Base-by-base conservation (phyloP, 2,888 invertebrate species). In the Cyrtodaria siliqua region DNA sequence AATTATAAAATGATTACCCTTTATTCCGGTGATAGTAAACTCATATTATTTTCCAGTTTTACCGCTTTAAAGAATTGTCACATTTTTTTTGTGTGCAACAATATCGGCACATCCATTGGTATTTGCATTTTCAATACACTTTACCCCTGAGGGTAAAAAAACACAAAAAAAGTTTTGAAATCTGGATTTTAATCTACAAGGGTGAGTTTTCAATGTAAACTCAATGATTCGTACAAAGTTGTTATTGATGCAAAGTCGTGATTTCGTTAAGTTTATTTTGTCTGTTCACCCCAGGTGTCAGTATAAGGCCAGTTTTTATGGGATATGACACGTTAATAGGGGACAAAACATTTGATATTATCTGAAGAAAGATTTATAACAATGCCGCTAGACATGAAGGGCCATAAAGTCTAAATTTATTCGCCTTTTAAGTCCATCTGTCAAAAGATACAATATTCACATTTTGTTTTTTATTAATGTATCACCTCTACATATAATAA, bases 361-460 rank as follows among this genome's bases (percentile, higher is more conserved):
- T 33, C 33, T 33, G 33, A n/a, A n/a, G n/a, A n/a, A n/a, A 63
- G 71, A 71, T 71, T 69, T 69, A 69, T 59, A 72, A 63, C 67
- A 72, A 68, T 52, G 72, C 78, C 64, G 16, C 60, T 55, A 73
- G 78, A 78, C 78, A 72, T 33, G 50, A 29, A 23, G 55, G 44
- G 33, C 57, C 68, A 69, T 72, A 78, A 78, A 68, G 61, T 42
- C 40, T 55, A 50, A 60, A 69, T 78, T 78, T 78, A 78, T 72
- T 60, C 52, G 56, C 38, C 64, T 78, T 77, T 78, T 64, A 78
- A 64, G 69, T 69, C 78, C 69, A 67, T 67, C 57, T 63, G 61
- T 47, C n/a, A n/a, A n/a, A n/a, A n/a, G n/a, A n/a, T n/a, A n/a
- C n/a, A n/a, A n/a, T n/a, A n/a, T n/a, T n/a, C n/a, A n/a, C n/a